A percentile compares a stretch with the other conserved stretches of the same genome.
phyloP scores from a whole-genome alignment of 2,797 vertebrate species.

The Hyperoplus immaculatus region DNA sequence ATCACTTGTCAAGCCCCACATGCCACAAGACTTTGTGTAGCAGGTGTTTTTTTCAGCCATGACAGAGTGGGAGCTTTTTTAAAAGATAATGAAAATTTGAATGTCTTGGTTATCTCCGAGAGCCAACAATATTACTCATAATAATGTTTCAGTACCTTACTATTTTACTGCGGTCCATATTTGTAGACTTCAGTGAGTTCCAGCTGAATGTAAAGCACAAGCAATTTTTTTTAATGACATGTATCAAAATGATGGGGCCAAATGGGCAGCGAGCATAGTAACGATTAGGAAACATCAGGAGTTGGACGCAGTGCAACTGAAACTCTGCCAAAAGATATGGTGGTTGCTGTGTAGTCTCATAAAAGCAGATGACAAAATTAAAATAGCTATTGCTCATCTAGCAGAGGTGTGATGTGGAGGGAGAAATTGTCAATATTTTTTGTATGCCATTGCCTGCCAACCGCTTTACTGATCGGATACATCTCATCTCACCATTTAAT shows the following conservation, averaged over 20 bases:
- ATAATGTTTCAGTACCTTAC: not conserved
- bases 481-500: conserved; percentile 24
- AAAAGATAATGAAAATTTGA: conserved; percentile 1
- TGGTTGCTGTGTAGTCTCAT: conserved; percentile 12
- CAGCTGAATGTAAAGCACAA: not conserved
- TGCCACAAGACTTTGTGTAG: conserved; percentile 13
- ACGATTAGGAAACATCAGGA: conserved; percentile 28
- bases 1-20: conserved; percentile 30
- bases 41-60: not conserved
- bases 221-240: not conserved
- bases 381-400: conserved; percentile 41
- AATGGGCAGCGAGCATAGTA: not conserved
- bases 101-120: not conserved
- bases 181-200: not conserved
- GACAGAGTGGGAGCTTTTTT: not conserved
- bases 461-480: conserved; percentile 28
- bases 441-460: conserved; percentile 19
- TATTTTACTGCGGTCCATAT: not conserved
- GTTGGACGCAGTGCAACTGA: conserved; percentile 10
- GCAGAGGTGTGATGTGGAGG: conserved; percentile 51
- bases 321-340: conserved; percentile 27
- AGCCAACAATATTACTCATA: not conserved
- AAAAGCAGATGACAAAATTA: conserved; percentile 14
- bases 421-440: conserved; percentile 34
- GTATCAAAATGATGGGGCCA: conserved; percentile 17